Percentiles rank a stretch among this genome's conserved stretches.
Evolutionary conservation across 2,888 invertebrate species (phyloP).

Genomic region (Netelia fuscicornis): DNA sequence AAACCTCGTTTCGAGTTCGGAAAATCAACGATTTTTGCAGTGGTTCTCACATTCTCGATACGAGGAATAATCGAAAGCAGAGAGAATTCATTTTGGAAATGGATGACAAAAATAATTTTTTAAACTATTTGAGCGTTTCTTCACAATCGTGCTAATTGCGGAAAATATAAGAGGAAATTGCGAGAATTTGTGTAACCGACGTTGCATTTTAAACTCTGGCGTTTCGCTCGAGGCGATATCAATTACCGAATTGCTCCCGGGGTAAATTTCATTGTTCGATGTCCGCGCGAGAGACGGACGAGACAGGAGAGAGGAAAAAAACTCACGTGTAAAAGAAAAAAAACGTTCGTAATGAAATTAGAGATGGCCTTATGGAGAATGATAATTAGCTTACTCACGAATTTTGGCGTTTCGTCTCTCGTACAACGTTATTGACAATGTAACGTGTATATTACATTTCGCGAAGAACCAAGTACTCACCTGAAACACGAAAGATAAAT

Average conservation of each 20-base stretch:
- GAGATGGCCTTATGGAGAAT: not conserved
- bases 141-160: not conserved
- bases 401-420: constrained; percentile 17
- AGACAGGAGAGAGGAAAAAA: not conserved
- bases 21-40: constrained; percentile 20
- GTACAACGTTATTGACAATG: not conserved
- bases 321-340: not conserved
- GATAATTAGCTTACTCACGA: constrained; percentile 39
- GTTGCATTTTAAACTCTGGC: not conserved
- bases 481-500: constrained; percentile 70
- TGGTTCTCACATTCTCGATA: not conserved
- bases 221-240: constrained; percentile 22
- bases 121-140: not conserved
- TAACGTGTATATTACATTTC: constrained; percentile 10
- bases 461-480: constrained; percentile 71
- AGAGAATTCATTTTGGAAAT: no score
- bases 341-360: not conserved
- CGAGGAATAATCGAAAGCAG: not conserved
- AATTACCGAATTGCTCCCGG: not conserved
- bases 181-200: not conserved
- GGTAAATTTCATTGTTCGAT: not conserved
- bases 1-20: not conserved
- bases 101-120: no score
- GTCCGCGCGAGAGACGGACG: not conserved
- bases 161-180: not conserved